Evolutionary conservation across 2,888 invertebrate genomes (phyloP).

Genomic region (Nezara viridula): DNA sequence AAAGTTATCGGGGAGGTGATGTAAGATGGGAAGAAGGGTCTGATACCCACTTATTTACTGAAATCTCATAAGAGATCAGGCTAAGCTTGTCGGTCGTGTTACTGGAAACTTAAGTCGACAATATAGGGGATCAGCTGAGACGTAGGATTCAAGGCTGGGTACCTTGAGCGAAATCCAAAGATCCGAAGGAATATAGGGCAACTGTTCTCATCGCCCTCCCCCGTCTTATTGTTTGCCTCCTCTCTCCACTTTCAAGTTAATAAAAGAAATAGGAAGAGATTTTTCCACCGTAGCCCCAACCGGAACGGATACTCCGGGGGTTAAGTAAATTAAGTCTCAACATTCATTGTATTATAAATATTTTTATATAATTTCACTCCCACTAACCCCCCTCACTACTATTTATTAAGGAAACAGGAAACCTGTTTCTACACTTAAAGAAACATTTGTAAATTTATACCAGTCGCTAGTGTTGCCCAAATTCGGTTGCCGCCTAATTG

Average conservation of each 20-base stretch:
- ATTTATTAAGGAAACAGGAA: neutral
- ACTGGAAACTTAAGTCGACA: slow-evolving; percentile 2
- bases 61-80: neutral
- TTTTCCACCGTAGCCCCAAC: neutral
- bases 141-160: neutral
- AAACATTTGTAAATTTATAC: no score
- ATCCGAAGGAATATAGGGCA: neutral
- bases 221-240: neutral
- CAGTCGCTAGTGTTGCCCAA: no score
- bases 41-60: neutral
- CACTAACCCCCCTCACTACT: no score
- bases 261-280: slow-evolving; percentile 14
- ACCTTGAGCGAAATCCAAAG: neutral
- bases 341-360: neutral
- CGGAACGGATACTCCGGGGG: neutral
- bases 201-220: neutral
- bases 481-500: no score
- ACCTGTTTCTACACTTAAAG: neutral
- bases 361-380: no score
- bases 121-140: neutral
- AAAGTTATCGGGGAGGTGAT: neutral
- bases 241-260: slow-evolving; percentile 21
- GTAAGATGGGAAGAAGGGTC: neutral
- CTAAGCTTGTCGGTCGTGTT: slow-evolving; percentile 11
- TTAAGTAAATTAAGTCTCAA: neutral